Evolutionary conservation across 2,888 invertebrate genomes (phyloP).

Genomic region (Eristalis tenax): DNA sequence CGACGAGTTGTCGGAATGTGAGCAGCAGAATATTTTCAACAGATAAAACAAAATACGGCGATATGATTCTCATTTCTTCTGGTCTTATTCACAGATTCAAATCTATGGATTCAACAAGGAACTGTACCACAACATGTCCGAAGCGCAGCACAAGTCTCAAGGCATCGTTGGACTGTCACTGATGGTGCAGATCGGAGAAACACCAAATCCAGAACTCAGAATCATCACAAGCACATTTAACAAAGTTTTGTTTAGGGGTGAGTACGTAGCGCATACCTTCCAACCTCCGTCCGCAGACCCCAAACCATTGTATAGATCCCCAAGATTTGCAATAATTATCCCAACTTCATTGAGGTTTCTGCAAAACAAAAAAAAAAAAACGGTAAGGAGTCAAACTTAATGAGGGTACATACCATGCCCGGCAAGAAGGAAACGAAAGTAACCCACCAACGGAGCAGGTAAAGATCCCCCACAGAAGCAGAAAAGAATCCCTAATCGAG

Average conservation of each 20-base stretch:
- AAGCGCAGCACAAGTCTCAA: slow-evolving; percentile 97
- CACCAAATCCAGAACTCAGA: slow-evolving; percentile 91
- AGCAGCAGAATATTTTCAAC: too few relatives aligned
- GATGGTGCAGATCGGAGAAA: slow-evolving; percentile 96
- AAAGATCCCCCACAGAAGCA: background rate
- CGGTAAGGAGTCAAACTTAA: slow-evolving; percentile 14
- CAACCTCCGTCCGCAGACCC: too few relatives aligned
- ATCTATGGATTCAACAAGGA: slow-evolving; percentile 98
- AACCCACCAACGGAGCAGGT: background rate
- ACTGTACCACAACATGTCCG: slow-evolving; percentile 97
- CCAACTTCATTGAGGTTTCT: slow-evolving; percentile 10
- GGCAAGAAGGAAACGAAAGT: background rate
- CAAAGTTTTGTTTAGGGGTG: slow-evolving; percentile 93
- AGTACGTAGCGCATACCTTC: slow-evolving; percentile 76
- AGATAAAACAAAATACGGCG: too few relatives aligned
- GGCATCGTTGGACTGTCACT: slow-evolving; percentile 97
- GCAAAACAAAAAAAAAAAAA: background rate
- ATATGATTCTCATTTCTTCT: background rate
- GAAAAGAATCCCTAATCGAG: slow-evolving; percentile 69
- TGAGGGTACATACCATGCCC: slow-evolving; percentile 6
- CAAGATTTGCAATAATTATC: slow-evolving; percentile 25
- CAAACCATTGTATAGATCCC: background rate
- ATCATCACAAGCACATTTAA: slow-evolving; percentile 93
- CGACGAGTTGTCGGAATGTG: too few relatives aligned
- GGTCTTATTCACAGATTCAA: slow-evolving; percentile 88